Conservation (phyloP, 1,140 invertebrate genomes). For the Leptinotarsa defecta region DNA sequence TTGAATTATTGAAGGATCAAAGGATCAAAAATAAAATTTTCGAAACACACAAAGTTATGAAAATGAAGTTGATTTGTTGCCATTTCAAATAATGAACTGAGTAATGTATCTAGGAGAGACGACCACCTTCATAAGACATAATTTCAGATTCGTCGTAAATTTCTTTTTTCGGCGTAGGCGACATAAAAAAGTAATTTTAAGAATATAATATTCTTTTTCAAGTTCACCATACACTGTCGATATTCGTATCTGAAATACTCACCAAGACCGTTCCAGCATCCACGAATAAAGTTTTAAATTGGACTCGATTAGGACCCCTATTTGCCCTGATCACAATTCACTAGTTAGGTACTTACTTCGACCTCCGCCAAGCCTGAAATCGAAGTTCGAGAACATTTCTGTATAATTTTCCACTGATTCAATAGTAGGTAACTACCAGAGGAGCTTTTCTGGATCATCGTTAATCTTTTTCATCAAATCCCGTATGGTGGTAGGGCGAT, state of each 20-base stretch:
- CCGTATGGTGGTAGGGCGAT: background rate
- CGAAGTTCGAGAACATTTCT: background rate
- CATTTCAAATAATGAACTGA: too few relatives aligned
- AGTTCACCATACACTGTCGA: too few relatives aligned
- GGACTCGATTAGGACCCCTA: background rate
- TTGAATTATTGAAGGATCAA: too few relatives aligned
- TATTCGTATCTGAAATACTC: background rate
- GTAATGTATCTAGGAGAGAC: too few relatives aligned
- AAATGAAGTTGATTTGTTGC: too few relatives aligned
- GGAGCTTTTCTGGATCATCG: background rate
- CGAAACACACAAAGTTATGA: too few relatives aligned
- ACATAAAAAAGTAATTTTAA: too few relatives aligned
- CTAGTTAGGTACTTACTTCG: background rate
- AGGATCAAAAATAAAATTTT: too few relatives aligned
- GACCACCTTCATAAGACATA: too few relatives aligned
- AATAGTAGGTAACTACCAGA: conserved; percentile 1
- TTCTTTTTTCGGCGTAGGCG: too few relatives aligned
- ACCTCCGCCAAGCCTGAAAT: background rate
- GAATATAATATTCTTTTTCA: too few relatives aligned
- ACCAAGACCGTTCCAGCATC: background rate
- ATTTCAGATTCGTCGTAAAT: too few relatives aligned
- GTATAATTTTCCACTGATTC: conserved; percentile 8
- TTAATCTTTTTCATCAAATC: background rate
- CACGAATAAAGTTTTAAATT: background rate
- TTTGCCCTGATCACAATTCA: conserved; percentile 8